Conservation (phyloP, 2,888 invertebrate genomes). For the Maniola hyperantus region DNA sequence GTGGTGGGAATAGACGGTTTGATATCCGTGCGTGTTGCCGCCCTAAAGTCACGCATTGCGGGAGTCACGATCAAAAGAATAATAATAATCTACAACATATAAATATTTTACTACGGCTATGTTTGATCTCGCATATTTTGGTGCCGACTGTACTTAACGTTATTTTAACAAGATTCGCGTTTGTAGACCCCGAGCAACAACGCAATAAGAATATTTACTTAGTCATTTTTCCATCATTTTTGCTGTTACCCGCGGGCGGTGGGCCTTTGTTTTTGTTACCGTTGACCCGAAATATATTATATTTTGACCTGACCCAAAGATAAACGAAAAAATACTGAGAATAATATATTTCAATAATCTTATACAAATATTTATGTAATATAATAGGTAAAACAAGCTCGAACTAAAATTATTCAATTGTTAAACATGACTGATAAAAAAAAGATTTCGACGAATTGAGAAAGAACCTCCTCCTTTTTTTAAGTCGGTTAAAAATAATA, state of each 20-base stretch:
- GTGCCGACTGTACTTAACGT: not conserved
- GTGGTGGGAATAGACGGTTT: too few species aligned
- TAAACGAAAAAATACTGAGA: not conserved
- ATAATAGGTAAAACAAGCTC: too few species aligned
- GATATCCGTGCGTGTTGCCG: too few species aligned
- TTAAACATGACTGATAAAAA: too few species aligned
- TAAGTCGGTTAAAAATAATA: too few species aligned
- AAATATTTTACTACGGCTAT: too few species aligned
- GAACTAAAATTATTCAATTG: too few species aligned
- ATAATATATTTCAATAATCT: not conserved
- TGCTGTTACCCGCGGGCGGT: slow-evolving; percentile 25
- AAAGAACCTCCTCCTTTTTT: too few species aligned
- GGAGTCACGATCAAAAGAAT: too few species aligned
- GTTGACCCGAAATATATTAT: slow-evolving; percentile 27
- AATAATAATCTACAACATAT: not conserved
- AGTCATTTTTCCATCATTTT: slow-evolving; percentile 37
- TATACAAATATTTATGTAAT: too few species aligned
- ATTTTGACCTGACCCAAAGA: slow-evolving; percentile 14
- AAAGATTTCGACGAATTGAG: too few species aligned
- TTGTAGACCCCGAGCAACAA: slow-evolving; percentile 36
- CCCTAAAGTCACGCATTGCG: too few species aligned
- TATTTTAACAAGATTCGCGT: slow-evolving; percentile 23
- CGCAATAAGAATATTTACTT: slow-evolving; percentile 39
- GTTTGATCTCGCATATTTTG: not conserved
- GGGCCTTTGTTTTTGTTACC: slow-evolving; percentile 28